A percentile compares a stretch with the other conserved stretches of the same genome.
These are phyloP conservation scores for Leucopsar rothschildi DNA, from an alignment of 2,113 vertebrate genomes.

Conservation along the genomic window DNA sequence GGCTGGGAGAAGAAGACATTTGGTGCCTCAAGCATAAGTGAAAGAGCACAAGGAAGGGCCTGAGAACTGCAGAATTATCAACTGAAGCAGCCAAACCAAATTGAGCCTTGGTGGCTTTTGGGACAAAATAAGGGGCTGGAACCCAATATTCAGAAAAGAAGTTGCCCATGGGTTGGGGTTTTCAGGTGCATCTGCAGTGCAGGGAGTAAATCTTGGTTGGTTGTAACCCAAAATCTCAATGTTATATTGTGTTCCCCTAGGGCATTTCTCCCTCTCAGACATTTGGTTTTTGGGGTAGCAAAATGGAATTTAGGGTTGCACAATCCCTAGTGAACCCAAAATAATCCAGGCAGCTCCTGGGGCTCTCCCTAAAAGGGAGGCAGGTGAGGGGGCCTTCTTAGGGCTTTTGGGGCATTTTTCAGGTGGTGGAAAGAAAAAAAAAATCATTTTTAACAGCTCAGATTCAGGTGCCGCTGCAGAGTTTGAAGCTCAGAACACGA, in stretches of 20 bases:
- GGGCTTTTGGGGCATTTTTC: neutral
- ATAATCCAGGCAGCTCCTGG: neutral
- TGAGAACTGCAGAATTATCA: neutral
- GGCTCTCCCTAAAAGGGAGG: neutral
- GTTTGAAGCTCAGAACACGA: neutral
- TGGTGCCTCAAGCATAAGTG: neutral
- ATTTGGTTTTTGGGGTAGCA: neutral
- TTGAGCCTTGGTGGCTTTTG: neutral
- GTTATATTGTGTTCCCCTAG: neutral
- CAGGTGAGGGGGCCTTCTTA: neutral
- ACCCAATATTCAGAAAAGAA: neutral
- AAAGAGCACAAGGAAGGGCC: neutral
- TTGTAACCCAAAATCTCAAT: neutral
- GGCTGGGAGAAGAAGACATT: neutral
- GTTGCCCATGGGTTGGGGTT: neutral
- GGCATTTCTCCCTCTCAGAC: neutral
- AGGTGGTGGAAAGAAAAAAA: neutral
- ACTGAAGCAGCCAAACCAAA: neutral
- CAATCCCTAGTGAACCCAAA: neutral
- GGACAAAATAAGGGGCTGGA: neutral
- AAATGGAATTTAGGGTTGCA: neutral
- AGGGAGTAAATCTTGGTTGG: neutral
- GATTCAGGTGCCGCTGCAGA: neutral
- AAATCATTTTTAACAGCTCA: fast-evolving
- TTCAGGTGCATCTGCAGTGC: neutral